These are phyloP conservation scores for Melospiza melodia DNA, from an alignment of 2,113 vertebrate species.

Conservation along the genomic window DNA sequence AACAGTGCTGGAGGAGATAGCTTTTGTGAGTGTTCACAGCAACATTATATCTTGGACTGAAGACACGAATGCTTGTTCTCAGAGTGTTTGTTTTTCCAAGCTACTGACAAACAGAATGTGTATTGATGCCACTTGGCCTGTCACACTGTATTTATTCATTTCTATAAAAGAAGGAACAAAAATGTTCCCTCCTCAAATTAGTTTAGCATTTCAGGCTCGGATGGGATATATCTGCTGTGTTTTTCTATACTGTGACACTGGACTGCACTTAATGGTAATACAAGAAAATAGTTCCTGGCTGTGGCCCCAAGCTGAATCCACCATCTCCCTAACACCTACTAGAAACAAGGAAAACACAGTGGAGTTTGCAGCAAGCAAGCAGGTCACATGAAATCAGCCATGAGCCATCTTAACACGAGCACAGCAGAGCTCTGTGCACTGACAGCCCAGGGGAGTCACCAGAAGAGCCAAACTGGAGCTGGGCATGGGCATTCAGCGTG, in stretches of 20 bases:
- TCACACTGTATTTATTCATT: neutral
- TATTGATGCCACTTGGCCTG: neutral
- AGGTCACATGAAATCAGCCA: neutral
- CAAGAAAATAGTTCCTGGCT: neutral
- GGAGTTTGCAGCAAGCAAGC: neutral
- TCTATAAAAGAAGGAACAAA: neutral
- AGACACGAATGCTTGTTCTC: neutral
- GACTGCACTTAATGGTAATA: neutral
- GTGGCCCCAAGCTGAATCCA: neutral
- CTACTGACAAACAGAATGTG: neutral
- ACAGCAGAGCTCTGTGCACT: fast-evolving
- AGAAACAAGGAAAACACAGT: neutral
- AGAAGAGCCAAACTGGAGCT: neutral
- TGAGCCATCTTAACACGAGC: neutral
- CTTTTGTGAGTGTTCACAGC: neutral
- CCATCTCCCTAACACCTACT: no score
- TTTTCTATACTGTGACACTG: neutral
- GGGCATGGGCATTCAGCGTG: neutral
- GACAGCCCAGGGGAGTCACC: neutral
- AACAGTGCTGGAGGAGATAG: neutral
- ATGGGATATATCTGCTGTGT: neutral
- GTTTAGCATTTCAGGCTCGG: neutral
- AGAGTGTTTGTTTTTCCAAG: constrained; percentile 18
- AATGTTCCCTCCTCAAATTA: neutral
- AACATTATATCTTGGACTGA: neutral